Conservation (phyloP, 1,140 invertebrate genomes). For the Odontomachus brunneus region DNA sequence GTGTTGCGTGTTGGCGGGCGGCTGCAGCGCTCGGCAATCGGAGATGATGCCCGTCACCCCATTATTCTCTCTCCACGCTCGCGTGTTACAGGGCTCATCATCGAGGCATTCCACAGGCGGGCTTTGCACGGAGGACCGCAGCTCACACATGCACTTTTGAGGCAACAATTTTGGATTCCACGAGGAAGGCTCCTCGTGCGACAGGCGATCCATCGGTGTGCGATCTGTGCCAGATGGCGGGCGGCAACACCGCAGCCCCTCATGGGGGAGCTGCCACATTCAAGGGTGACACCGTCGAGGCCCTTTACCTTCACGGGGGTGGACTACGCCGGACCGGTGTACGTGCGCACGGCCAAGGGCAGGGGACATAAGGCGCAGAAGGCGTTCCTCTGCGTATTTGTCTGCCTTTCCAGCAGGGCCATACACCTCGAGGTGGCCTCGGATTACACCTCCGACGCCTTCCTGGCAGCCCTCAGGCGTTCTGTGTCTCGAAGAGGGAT, state of each 20-base stretch:
- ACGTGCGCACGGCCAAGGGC: neutral
- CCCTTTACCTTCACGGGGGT: neutral
- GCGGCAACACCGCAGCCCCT: neutral
- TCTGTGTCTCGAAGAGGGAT: constrained; percentile 63
- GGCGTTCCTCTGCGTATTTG: constrained; percentile 61
- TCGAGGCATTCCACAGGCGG: neutral
- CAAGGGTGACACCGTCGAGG: neutral
- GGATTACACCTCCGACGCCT: constrained; percentile 47
- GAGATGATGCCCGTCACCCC: neutral
- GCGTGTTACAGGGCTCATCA: neutral
- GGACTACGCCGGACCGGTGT: neutral
- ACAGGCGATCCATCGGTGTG: neutral
- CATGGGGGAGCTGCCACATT: neutral
- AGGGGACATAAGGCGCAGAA: constrained; percentile 26
- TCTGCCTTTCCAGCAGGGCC: constrained; percentile 69
- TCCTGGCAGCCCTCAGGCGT: constrained; percentile 66
- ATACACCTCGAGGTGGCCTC: constrained; percentile 68
- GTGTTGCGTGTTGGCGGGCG: neutral
- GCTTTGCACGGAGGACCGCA: neutral
- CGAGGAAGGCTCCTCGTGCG: neutral
- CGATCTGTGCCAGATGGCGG: neutral
- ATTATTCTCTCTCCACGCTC: neutral
- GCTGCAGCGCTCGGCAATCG: neutral
- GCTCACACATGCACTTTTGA: neutral
- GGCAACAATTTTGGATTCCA: neutral